Percentiles rank a stretch among this genome's conserved stretches.
These are phyloP conservation scores for Fratercula arctica DNA, from an alignment of 2,797 vertebrate species.

Conservation along the genomic window DNA sequence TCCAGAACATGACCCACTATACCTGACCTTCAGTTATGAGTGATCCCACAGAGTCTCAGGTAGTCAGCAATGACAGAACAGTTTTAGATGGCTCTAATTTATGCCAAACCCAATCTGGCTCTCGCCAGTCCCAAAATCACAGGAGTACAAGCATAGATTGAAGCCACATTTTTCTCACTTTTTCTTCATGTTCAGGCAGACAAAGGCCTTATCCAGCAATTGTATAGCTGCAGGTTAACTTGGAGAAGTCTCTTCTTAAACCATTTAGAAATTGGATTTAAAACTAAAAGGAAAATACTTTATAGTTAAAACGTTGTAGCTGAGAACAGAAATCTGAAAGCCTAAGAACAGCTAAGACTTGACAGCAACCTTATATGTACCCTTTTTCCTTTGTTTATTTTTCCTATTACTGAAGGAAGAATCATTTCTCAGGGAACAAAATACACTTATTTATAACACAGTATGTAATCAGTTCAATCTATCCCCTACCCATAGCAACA, in stretches of 20 bases:
- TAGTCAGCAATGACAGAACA: neutral
- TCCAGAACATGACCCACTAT: neutral
- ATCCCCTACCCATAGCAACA: constrained; percentile 19
- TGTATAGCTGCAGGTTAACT: neutral
- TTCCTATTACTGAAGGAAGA: constrained; percentile 35
- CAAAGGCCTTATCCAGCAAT: neutral
- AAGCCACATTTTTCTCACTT: neutral
- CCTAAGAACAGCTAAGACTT: neutral
- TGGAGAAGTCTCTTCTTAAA: neutral
- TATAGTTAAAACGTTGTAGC: neutral
- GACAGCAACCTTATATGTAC: neutral
- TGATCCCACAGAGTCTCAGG: neutral
- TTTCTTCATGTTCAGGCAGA: neutral
- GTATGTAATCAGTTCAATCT: constrained; percentile 56
- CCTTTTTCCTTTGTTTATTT: constrained; percentile 17
- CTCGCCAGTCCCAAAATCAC: neutral
- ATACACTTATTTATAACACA: constrained; percentile 44
- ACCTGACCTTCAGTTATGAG: neutral
- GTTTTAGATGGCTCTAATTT: neutral
- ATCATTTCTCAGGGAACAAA: constrained; percentile 46
- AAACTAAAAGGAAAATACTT: neutral
- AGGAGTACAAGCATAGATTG: neutral
- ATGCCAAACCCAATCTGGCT: neutral
- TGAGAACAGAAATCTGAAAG: neutral
- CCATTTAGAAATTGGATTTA: neutral